A percentile compares a stretch with the other conserved stretches of the same genome.
Evolutionary conservation across 2,888 invertebrate species (phyloP).

Genomic region (Parnassius orleans): DNA sequence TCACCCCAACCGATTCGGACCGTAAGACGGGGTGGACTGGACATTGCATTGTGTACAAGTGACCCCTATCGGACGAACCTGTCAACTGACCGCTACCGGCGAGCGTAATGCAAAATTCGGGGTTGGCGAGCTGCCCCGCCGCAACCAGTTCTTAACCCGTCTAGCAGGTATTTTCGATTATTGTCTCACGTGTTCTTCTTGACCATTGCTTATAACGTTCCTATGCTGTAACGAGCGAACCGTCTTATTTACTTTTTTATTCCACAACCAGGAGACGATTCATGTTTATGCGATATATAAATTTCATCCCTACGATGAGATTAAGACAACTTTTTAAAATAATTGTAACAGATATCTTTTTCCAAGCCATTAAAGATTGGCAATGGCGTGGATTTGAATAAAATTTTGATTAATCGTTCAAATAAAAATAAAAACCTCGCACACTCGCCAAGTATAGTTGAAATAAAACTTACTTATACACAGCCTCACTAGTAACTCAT

Average conservation of each 20-base stretch:
- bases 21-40: slow-evolving; percentile 50
- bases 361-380: too few relatives aligned
- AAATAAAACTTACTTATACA: too few relatives aligned
- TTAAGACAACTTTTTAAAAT: too few relatives aligned
- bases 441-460: too few relatives aligned
- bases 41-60: slow-evolving; percentile 67
- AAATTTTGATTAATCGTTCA: too few relatives aligned
- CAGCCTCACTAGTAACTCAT: too few relatives aligned
- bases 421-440: too few relatives aligned
- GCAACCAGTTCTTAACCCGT: slow-evolving; percentile 62
- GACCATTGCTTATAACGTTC: slow-evolving; percentile 42
- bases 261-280: not conserved
- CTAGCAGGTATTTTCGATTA: slow-evolving; percentile 67
- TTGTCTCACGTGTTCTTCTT: slow-evolving; percentile 48
- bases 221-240: slow-evolving; percentile 31
- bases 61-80: slow-evolving; percentile 64
- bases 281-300: too few relatives aligned
- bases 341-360: too few relatives aligned
- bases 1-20: slow-evolving; percentile 44
- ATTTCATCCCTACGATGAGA: too few relatives aligned
- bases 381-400: too few relatives aligned
- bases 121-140: slow-evolving; percentile 65
- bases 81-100: slow-evolving; percentile 65
- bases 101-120: slow-evolving; percentile 64
- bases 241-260: not conserved